A percentile compares a stretch with the other conserved stretches of the same genome.
These are phyloP conservation scores for Taphrorychus bicolor DNA, from an alignment of 2,888 invertebrate genomes.

Conservation along the genomic window DNA sequence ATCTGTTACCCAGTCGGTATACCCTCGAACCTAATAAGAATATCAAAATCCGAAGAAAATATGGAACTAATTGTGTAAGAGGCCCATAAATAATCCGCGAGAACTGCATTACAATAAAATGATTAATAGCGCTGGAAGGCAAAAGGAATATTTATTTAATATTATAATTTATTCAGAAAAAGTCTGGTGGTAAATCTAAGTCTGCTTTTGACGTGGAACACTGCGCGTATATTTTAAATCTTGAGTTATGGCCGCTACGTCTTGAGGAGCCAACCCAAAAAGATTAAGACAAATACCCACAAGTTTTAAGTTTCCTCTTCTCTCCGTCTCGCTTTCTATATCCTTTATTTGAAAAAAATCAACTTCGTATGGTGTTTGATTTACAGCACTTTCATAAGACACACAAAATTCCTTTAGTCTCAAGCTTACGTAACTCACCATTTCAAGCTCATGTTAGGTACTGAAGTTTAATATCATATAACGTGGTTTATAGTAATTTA, in stretches of 20 bases:
- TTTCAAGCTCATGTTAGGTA: too few species aligned
- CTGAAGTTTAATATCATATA: conserved; percentile 4
- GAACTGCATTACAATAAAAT: conserved; percentile 51
- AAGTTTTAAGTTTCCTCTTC: conserved; percentile 15
- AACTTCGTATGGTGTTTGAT: conserved; percentile 6
- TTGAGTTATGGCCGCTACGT: conserved; percentile 51
- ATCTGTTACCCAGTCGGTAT: neutral
- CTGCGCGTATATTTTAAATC: conserved; percentile 55
- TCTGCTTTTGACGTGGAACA: conserved; percentile 52
- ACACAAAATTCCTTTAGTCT: neutral
- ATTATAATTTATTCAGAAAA: conserved; percentile 56
- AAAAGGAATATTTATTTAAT: conserved; percentile 53
- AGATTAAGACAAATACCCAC: conserved; percentile 35
- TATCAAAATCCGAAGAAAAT: conserved; percentile 35
- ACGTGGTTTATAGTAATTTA: conserved; percentile 22
- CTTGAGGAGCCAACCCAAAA: conserved; percentile 40
- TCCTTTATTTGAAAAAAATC: conserved; percentile 2
- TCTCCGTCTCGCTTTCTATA: neutral
- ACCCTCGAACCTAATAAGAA: conserved; percentile 30
- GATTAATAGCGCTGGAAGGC: conserved; percentile 47
- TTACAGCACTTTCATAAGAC: conserved; percentile 3
- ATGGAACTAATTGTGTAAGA: conserved; percentile 41
- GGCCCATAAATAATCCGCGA: conserved; percentile 47
- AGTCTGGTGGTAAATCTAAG: conserved; percentile 54
- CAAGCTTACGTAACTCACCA: neutral